Evolutionary conservation across 1,140 invertebrate species (phyloP).

Genomic region (Galleria mellonella): DNA sequence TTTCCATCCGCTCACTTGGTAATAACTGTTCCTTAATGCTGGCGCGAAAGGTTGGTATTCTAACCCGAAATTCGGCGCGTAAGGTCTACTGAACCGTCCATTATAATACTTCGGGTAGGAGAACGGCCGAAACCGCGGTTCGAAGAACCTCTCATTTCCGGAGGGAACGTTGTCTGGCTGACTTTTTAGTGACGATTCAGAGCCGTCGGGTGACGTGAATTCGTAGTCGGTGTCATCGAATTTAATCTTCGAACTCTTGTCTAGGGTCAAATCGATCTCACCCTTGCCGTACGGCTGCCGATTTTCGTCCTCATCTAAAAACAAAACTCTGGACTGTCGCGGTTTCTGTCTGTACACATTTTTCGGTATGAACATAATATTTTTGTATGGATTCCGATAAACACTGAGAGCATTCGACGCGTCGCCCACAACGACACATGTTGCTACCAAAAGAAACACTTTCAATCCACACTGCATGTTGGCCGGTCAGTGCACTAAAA

Average conservation of each 20-base stretch:
- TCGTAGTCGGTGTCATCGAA: slow-evolving; percentile 60
- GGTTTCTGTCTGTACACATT: slow-evolving; percentile 24
- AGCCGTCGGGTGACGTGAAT: slow-evolving; percentile 45
- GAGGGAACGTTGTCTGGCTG: slow-evolving; percentile 11
- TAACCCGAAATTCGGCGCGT: slow-evolving; percentile 49
- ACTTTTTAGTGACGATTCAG: neutral
- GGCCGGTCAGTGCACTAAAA: slow-evolving; percentile 49
- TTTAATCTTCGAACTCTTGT: slow-evolving; percentile 45
- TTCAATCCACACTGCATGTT: slow-evolving; percentile 70
- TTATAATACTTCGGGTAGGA: slow-evolving; percentile 49
- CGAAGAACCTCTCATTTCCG: slow-evolving; percentile 53
- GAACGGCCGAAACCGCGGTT: slow-evolving; percentile 33
- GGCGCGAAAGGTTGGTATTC: slow-evolving; percentile 43
- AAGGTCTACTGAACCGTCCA: slow-evolving; percentile 44
- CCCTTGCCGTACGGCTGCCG: slow-evolving; percentile 37
- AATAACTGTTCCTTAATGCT: slow-evolving; percentile 40
- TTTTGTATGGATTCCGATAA: slow-evolving; percentile 39
- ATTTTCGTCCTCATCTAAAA: slow-evolving; percentile 54
- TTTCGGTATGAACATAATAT: slow-evolving; percentile 58
- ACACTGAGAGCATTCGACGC: slow-evolving; percentile 49
- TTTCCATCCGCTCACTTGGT: slow-evolving; percentile 48
- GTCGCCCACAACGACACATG: slow-evolving; percentile 44
- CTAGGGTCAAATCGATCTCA: slow-evolving; percentile 53
- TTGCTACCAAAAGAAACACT: slow-evolving; percentile 55
- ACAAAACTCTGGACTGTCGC: slow-evolving; percentile 43